Evolutionary conservation across 2,888 invertebrate genomes (phyloP).

Genomic region (Hypolimnas misippus): DNA sequence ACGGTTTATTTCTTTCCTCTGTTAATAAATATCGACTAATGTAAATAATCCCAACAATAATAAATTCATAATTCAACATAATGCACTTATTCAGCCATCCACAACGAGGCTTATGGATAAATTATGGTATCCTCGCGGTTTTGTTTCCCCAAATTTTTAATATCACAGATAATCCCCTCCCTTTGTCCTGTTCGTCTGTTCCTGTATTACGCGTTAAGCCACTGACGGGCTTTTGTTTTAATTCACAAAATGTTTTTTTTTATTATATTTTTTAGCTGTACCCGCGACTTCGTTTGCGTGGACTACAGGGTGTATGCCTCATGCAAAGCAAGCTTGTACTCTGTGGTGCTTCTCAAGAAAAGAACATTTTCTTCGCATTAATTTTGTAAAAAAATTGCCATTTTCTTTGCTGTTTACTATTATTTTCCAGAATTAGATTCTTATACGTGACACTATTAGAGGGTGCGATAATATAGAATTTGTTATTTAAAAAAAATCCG

Average conservation of each 20-base stretch:
- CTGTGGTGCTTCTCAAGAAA: too few relatives aligned
- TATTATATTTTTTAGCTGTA: too few relatives aligned
- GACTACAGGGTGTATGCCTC: too few relatives aligned
- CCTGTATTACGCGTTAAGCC: constrained; percentile 24
- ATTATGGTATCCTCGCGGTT: constrained; percentile 43
- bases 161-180: constrained; percentile 46
- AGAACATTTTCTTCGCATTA: background rate
- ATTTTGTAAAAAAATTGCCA: background rate
- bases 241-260: background rate
- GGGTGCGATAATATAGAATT: too few relatives aligned
- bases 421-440: too few relatives aligned
- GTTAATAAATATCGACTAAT: too few relatives aligned
- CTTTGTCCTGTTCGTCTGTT: constrained; percentile 39
- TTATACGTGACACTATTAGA: too few relatives aligned
- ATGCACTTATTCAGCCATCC: constrained; percentile 28
- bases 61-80: constrained; percentile 8
- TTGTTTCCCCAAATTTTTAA: constrained; percentile 52
- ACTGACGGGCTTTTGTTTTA: constrained; percentile 21
- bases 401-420: too few relatives aligned
- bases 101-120: constrained; percentile 39
- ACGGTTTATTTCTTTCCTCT: too few relatives aligned
- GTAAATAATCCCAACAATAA: too few relatives aligned
- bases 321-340: too few relatives aligned
- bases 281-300: too few relatives aligned
- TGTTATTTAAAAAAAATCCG: background rate